These are phyloP conservation scores for Pterocles burchelli DNA, from an alignment of 2,113 vertebrate species.

Conservation along the genomic window DNA sequence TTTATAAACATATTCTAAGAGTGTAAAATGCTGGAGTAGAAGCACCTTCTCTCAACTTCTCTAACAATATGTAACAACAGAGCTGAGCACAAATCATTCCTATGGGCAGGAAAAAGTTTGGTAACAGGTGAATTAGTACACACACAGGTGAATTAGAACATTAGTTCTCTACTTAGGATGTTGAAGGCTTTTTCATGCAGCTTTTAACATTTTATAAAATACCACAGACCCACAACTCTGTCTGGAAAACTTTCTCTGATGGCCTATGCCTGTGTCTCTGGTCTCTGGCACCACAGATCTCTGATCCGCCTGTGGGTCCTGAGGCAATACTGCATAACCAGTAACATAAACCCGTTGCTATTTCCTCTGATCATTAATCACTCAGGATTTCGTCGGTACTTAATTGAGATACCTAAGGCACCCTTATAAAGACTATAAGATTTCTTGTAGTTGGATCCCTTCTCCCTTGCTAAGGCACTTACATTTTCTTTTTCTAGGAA, in stretches of 20 bases:
- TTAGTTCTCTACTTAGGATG: background rate
- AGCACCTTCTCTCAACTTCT: background rate
- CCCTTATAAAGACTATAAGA: background rate
- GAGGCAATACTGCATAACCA: background rate
- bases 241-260: background rate
- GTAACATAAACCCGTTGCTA: background rate
- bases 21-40: background rate
- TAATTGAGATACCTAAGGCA: background rate
- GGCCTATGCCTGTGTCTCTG: accelerated
- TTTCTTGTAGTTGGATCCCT: slow-evolving; percentile 13
- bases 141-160: background rate
- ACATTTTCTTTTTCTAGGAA: slow-evolving; percentile 59
- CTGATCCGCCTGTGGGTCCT: background rate
- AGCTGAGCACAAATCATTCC: background rate
- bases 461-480: slow-evolving; percentile 24
- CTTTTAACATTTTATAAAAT: background rate
- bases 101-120: background rate
- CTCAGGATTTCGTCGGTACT: background rate
- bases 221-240: background rate
- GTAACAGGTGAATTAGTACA: background rate
- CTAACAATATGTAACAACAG: background rate
- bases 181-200: background rate
- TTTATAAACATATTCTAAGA: background rate
- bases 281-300: background rate
- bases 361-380: slow-evolving; percentile 47